Evolutionary conservation across 2,113 vertebrate species (phyloP), one percentile per base, ranked within the genome.

Genomic region (Dicerorhinus sumatrensis): DNA sequence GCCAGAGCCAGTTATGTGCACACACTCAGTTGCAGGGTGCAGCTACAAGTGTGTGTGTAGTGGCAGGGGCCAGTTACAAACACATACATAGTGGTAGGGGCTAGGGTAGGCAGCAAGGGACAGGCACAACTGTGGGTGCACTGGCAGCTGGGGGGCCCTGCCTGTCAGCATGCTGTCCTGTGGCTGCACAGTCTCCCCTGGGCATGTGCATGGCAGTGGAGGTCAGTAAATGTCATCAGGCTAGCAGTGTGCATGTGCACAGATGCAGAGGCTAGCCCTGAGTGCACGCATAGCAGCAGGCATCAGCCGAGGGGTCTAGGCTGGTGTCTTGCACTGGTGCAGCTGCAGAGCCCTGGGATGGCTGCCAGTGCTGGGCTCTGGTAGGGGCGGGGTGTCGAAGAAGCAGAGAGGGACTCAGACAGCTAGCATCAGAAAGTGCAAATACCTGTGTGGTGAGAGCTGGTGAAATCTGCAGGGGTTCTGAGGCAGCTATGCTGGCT

Each of bases 191-290:
- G 23, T 48, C 18, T 36, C 72, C 4, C 21, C 31, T 27, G 2
- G 9, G 29, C 12, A 13, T n/a, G 12, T 2, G 11, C 6, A 9
- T 5, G 7, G 11, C 9, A 29, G 1, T 20, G 23, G 60, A 63
- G 42, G 33, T 4, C 33, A 51, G 87, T 17, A 60, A 79, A 54
- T n/a, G 60, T 33, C 5, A 0, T 67, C 46, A 17, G 62, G 58
- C 60, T 65, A 42, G 31, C 16, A 63, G 14, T 56, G 42, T 77
- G 58, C 23, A 48, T 51, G 58, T 6, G 4, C 60, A 63, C 14
- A 63, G 70, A 29, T 89, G 58, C 18, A 63, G 21, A 48, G 87
- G 42, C 21, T 62, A 46, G 31, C 33, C 11, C n/a, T 11, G 31
- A 36, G 31, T 4, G 46, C 63, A 11, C 2, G 0, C 63, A 85